phyloP scores from a whole-genome alignment of 2,888 invertebrate genomes.

The Apamea crenata region DNA sequence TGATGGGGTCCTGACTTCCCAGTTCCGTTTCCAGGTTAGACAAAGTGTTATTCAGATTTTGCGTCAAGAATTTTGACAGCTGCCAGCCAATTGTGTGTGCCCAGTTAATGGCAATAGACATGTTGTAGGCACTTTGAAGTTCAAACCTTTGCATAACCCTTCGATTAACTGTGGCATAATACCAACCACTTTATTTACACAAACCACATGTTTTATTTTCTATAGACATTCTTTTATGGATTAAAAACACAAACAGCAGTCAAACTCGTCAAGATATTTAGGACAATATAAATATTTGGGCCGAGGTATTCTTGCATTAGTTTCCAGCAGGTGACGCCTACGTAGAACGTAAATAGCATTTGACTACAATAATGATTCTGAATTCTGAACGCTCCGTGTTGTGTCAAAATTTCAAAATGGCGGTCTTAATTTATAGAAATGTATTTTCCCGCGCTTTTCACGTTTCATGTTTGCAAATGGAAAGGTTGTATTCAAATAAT shows the following conservation, averaged over 20 bases:
- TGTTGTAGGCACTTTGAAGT: not conserved
- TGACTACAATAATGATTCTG: constrained; percentile 56
- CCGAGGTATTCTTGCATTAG: constrained; percentile 56
- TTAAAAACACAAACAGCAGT: constrained; percentile 37
- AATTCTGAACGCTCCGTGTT: constrained; percentile 37
- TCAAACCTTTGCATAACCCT: not conserved
- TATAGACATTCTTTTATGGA: constrained; percentile 23
- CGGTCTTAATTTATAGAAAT: not conserved
- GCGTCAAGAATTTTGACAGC: not conserved
- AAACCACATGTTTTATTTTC: not conserved
- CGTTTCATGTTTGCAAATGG: not conserved
- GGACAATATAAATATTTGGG: constrained; percentile 67
- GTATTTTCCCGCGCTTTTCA: constrained; percentile 19
- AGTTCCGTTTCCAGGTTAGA: not conserved
- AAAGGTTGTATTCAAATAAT: not conserved
- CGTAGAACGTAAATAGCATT: constrained; percentile 64
- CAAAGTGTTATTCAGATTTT: not conserved
- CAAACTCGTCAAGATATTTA: constrained; percentile 62
- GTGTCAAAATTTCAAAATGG: constrained; percentile 57
- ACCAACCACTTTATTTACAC: not conserved
- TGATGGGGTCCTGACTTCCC: not conserved
- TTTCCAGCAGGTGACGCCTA: constrained; percentile 65
- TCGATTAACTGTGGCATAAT: not conserved
- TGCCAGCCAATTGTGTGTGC: not conserved
- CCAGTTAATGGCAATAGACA: not conserved